Base-by-base conservation (phyloP, 2,888 invertebrate species). In the Luperina testacea region DNA sequence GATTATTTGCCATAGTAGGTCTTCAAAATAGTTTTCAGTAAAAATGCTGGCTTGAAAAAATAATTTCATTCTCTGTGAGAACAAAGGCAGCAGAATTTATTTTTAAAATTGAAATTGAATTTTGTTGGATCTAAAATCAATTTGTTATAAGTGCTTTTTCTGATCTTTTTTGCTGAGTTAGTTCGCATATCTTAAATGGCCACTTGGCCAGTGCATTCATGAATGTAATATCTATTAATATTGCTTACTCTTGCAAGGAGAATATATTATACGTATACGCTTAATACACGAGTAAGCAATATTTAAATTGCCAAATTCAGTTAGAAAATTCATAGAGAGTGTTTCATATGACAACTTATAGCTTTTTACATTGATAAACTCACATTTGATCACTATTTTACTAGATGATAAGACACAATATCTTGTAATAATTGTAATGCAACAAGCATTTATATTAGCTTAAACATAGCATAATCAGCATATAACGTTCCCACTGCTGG, bases 71-170 rank as follows among this genome's bases (percentile, higher is more conserved):
- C 51, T 78, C 51, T 57, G 13, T 64, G 8, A 24, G n/a, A 59
- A 72, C 48, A 42, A 71, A 65, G 11, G 59, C 51, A 45, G 24
- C 32, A 53, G 13, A n/a, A 73, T 71, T 78, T 38, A 32, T 72
- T 74, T 76, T 77, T 38, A 9, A 69, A 71, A 53, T 73, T 77
- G 48, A 53, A 68, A 77, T 81, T 71, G 32, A 63, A 84, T 71
- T 72, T 61, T 11, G 57, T 51, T 61, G 5, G 27, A 67, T 61
- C 27, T 69, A 63, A 75, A 64, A 69, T 81, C 75, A 69, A 75
- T 69, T 81, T 76, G 45, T 59, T 80, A 68, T 61, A 68, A 68
- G 61, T 63, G 32, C n/a, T 57, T 73, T 72, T 69, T 68, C 27
- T 81, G 57, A 7, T 63, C 38, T 57, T 53, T 74, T 63, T 38